Conservation (phyloP, 2,888 invertebrate genomes). For the Monochamus alternatus region DNA sequence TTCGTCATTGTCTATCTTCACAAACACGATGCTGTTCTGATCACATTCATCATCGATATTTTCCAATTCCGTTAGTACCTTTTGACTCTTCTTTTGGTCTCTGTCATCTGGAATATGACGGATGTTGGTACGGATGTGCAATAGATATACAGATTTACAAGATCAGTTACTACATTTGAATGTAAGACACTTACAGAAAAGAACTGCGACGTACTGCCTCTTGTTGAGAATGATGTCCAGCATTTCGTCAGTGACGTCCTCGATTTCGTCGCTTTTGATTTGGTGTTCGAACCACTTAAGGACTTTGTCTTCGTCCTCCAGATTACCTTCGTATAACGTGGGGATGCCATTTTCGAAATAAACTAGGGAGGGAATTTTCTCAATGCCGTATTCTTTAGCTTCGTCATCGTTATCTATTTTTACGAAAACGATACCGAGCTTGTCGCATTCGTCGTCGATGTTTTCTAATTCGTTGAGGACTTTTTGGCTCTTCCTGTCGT, state of each 20-base stretch:
- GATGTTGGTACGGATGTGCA: not conserved
- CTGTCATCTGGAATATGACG: constrained; percentile 83
- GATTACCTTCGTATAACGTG: constrained; percentile 85
- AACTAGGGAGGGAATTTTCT: constrained; percentile 87
- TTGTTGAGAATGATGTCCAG: constrained; percentile 90
- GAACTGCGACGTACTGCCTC: constrained; percentile 90
- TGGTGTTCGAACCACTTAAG: constrained; percentile 90
- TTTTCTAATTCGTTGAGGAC: constrained; percentile 92
- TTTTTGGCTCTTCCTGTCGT: constrained; percentile 89
- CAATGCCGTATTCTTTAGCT: constrained; percentile 92
- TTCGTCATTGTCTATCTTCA: constrained; percentile 90
- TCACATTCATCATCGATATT: constrained; percentile 96
- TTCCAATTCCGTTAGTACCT: constrained; percentile 87
- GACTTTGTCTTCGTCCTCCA: constrained; percentile 92
- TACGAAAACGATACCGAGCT: constrained; percentile 90
- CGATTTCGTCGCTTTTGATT: constrained; percentile 90
- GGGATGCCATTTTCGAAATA: constrained; percentile 86
- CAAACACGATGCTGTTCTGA: constrained; percentile 92
- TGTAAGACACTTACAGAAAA: constrained; percentile 84
- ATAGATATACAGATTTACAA: too few species aligned
- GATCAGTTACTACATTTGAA: too few species aligned
- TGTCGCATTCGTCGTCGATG: constrained; percentile 94
- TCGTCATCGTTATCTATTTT: constrained; percentile 94
- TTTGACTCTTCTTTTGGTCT: constrained; percentile 92
- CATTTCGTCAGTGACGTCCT: constrained; percentile 96